phyloP scores from a whole-genome alignment of 2,888 invertebrate species.

The Noctua fimbriata region DNA sequence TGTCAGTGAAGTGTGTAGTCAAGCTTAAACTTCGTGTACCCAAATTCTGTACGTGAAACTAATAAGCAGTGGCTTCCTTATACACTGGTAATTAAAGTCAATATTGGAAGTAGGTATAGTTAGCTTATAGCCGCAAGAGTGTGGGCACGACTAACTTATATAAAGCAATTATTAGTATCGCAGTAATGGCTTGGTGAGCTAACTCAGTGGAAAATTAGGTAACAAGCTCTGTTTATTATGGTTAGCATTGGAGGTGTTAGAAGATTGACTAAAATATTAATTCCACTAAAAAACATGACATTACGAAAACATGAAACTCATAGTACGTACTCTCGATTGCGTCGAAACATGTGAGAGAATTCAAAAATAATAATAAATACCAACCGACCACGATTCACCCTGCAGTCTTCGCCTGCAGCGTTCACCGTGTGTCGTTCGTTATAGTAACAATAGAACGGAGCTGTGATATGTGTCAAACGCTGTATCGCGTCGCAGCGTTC shows the following conservation, averaged over 20 bases:
- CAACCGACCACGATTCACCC: not conserved
- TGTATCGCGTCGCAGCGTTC: not conserved
- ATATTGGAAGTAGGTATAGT: slow-evolving; percentile 7
- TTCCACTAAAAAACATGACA: no score
- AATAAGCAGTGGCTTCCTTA: slow-evolving; percentile 18
- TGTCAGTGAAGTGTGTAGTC: not conserved
- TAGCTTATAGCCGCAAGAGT: not conserved
- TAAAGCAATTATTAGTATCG: slow-evolving; percentile 20
- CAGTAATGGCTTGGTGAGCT: not conserved
- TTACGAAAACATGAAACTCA: not conserved
- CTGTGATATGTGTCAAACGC: not conserved
- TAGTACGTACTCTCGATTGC: not conserved
- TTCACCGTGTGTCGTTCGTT: not conserved
- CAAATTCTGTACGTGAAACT: slow-evolving; percentile 9
- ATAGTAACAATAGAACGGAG: slow-evolving; percentile 1
- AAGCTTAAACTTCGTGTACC: not conserved
- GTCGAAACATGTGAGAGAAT: not conserved
- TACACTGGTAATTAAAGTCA: slow-evolving; percentile 21
- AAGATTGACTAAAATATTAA: not conserved
- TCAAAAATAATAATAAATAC: not conserved
- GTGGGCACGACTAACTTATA: not conserved
- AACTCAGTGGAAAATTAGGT: not conserved
- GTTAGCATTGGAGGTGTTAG: not conserved
- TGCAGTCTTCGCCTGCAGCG: not conserved
- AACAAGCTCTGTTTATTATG: not conserved